Percentiles rank a stretch among this genome's conserved stretches.
Conservation (phyloP, 2,888 invertebrate genomes). For the Ophion ventricosus region DNA sequence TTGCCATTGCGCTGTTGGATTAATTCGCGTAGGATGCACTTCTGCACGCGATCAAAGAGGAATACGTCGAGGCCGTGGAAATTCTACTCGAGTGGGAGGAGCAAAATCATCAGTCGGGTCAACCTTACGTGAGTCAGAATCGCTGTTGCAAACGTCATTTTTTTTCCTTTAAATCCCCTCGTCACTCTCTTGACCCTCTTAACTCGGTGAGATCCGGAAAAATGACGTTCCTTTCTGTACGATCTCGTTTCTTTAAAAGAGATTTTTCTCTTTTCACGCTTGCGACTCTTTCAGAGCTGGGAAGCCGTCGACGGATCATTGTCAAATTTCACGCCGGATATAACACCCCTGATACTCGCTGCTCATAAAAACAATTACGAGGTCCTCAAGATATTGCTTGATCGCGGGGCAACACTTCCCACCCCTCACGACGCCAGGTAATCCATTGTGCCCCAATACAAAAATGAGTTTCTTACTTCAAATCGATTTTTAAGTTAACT, state of each 20-base stretch:
- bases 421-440: conserved; percentile 96
- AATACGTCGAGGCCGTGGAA: conserved; percentile 99
- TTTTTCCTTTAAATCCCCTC: background rate
- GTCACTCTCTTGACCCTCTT: background rate
- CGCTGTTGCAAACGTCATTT: background rate
- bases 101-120: conserved; percentile 89
- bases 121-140: conserved; percentile 89
- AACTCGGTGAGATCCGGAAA: conserved; percentile 3
- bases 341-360: conserved; percentile 97
- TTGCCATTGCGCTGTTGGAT: conserved; percentile 48
- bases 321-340: conserved; percentile 96
- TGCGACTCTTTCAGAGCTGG: conserved; percentile 88
- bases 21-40: conserved; percentile 89
- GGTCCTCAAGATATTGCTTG: conserved; percentile 96
- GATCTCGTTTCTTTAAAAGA: background rate
- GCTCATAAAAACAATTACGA: conserved; percentile 99
- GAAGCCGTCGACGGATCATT: conserved; percentile 91
- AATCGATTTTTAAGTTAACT: no score
- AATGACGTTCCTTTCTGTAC: background rate
- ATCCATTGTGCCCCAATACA: background rate
- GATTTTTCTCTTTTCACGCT: conserved; percentile 16
- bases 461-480: no score
- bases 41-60: conserved; percentile 98
- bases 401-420: conserved; percentile 95
- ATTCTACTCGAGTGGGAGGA: conserved; percentile 96